A percentile compares a stretch with the other conserved stretches of the same genome.
Evolutionary conservation across 2,113 vertebrate species (phyloP).

Genomic region (Mormyrus iriodes): DNA sequence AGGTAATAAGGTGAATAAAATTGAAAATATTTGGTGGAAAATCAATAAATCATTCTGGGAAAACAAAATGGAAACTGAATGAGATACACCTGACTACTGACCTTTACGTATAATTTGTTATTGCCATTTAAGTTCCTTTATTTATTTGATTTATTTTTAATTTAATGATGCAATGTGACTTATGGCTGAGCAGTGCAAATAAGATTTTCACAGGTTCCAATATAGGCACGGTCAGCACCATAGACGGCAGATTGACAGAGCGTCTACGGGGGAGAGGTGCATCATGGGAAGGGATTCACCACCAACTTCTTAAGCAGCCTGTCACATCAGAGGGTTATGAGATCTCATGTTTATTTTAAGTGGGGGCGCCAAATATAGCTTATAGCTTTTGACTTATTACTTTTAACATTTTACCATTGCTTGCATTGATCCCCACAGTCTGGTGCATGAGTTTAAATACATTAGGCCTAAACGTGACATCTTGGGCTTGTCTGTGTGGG

Average conservation of each 20-base stretch:
- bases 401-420: not conserved
- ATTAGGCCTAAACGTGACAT: not conserved
- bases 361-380: not conserved
- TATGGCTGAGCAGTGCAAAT: not conserved
- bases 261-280: not conserved
- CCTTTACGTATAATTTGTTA: not conserved
- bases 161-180: not conserved
- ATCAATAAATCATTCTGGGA: conserved; percentile 1
- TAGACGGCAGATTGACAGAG: not conserved
- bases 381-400: not conserved
- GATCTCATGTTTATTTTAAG: not conserved
- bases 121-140: not conserved
- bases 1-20: not conserved
- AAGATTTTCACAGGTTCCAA: not conserved
- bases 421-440: not conserved
- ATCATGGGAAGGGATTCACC: not conserved
- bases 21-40: not conserved
- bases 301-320: not conserved
- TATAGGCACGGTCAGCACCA: not conserved
- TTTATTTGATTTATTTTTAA: conserved; percentile 1
- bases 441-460: not conserved
- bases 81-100: not conserved
- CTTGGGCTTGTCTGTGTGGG: not conserved
- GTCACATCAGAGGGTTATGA: not conserved
- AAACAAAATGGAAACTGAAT: not conserved